Evolutionary conservation across 1,140 invertebrate genomes (phyloP), one percentile per base, ranked within the genome.

Genomic region (Calliopsis andreniformis): DNA sequence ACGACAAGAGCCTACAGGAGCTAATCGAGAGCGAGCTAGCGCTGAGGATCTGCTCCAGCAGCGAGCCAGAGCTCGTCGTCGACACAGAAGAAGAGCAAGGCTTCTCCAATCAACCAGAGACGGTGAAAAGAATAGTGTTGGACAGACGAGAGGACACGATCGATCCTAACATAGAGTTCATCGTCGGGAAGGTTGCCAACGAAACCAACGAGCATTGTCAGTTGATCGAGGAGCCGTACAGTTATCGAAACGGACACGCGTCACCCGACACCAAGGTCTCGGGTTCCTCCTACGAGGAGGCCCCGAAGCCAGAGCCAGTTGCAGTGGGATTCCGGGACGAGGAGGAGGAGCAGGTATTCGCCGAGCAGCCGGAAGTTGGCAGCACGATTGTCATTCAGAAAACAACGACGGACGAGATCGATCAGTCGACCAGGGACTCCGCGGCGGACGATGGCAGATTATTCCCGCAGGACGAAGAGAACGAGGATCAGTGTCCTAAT

Each of bases 11-110:
- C 23, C 80, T 92, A 0, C 89, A 91, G 45, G 91, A 92, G 53
- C 67, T 92, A 12, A 92, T 92, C 59, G 91, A 92, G 35, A 91
- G 87, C 68, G 91, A 92, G 63, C 77, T 92, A 16, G 91, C 90
- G 0, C 56, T 92, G 10, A 87, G 91, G 75, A 92, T 92, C 76
- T 89, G 87, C 30, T 86, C 86, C 10, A 86, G 64, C 25, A 79
- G 76, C 39, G 66, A 56, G 0, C 70, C 84, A 0, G 70, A 84
- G 2, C 43, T 68, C 0, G 56, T 68, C 1, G 25, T 83, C 2
- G 82, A 82, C 0, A n/a, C 20, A 5, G 67, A 82, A 2, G 77
- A 85, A 2, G 70, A 77, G 0, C 42, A 78, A 5, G 83, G 82
- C 8, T 59, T 55, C 7, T 30, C 53, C 20, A 61, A 49, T 10